A percentile compares a stretch with the other conserved stretches of the same genome.
Conservation (phyloP, 2,113 vertebrate species). For the Cyanistes caeruleus region DNA sequence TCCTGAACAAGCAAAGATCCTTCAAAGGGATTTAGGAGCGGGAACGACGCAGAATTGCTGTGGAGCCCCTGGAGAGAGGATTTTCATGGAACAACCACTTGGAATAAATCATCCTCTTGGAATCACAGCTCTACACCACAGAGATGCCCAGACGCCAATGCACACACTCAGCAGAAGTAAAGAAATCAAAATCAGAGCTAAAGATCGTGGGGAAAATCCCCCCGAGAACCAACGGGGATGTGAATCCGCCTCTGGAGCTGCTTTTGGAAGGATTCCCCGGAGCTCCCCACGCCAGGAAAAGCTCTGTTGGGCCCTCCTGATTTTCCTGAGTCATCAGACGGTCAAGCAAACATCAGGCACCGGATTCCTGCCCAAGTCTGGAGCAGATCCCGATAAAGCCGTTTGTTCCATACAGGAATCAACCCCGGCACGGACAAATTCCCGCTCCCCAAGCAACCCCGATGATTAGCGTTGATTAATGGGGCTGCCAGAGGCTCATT, state of each 20-base stretch:
- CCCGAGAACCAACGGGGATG: accelerated
- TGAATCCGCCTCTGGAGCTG: neutral
- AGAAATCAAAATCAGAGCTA: neutral
- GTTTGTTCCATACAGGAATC: neutral
- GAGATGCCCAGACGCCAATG: neutral
- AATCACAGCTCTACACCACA: neutral
- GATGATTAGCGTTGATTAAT: constrained; percentile 56
- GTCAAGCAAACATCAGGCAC: constrained; percentile 4
- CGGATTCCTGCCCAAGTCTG: neutral
- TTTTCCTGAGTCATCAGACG: neutral
- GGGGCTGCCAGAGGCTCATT: constrained; percentile 36
- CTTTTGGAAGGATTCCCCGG: neutral
- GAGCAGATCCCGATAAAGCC: neutral
- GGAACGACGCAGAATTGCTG: accelerated
- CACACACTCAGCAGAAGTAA: neutral
- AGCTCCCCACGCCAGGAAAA: neutral
- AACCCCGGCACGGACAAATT: neutral
- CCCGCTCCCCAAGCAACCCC: neutral
- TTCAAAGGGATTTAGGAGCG: accelerated
- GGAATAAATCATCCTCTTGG: neutral
- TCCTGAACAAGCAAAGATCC: neutral
- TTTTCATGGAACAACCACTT: accelerated
- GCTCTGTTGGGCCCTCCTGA: neutral
- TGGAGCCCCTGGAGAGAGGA: neutral
- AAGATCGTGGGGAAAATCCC: neutral